Conservation (phyloP, 2,797 vertebrate genomes). For the Ctenopoma multispine region DNA sequence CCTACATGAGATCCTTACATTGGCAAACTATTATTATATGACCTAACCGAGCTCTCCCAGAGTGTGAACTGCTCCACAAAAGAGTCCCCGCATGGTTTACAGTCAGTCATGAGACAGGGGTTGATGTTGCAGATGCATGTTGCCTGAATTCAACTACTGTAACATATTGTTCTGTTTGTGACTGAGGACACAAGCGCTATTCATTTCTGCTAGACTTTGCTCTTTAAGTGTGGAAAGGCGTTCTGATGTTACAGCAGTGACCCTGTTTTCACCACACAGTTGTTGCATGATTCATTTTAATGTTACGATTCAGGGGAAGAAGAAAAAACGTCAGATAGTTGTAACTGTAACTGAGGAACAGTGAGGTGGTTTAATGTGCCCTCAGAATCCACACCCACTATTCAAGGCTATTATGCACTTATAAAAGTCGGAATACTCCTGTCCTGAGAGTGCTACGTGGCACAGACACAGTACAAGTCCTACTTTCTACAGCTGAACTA, state of each 20-base stretch:
- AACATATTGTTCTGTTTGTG: too few species aligned
- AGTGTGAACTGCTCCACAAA: not conserved
- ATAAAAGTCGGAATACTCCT: conserved; percentile 25
- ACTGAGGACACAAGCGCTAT: not conserved
- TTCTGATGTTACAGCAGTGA: not conserved
- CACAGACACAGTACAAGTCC: conserved; percentile 38
- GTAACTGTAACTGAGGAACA: conserved; percentile 1
- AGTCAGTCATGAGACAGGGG: not conserved
- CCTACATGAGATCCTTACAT: too few species aligned
- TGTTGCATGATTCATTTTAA: conserved; percentile 1
- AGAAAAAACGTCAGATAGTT: conserved; percentile 5
- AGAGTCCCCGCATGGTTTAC: too few species aligned
- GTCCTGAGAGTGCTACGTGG: conserved; percentile 39
- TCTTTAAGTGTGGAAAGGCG: not conserved
- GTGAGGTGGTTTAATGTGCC: conserved; percentile 18
- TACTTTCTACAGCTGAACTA: conserved; percentile 30
- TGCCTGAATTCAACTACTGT: not conserved
- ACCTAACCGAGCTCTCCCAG: not conserved
- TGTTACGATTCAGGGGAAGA: not conserved
- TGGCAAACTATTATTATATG: too few species aligned
- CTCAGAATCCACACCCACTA: conserved; percentile 7
- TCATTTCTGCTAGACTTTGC: not conserved
- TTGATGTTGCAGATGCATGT: not conserved
- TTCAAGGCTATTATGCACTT: conserved; percentile 19
- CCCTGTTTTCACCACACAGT: not conserved